Evolutionary conservation across 1,140 invertebrate genomes (phyloP).

Genomic region (Eriosoma lanigerum): DNA sequence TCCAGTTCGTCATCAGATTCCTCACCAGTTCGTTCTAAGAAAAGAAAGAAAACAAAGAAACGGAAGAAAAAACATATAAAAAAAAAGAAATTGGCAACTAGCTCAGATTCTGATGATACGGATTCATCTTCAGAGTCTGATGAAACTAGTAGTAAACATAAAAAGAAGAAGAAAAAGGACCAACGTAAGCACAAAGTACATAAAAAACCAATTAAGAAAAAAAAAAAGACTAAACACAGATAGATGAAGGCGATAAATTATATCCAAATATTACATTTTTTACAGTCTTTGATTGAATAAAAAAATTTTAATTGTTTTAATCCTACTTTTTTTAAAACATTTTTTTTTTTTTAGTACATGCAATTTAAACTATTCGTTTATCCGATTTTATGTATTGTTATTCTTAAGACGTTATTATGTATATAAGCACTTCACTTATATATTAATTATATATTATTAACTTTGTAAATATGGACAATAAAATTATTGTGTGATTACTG

Average conservation of each 20-base stretch:
- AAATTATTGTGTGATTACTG: neutral
- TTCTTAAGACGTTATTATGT: conserved; percentile 35
- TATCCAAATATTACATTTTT: neutral
- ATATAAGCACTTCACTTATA: conserved; percentile 13
- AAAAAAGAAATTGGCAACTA: conserved; percentile 53
- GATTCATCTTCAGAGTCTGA: conserved; percentile 52
- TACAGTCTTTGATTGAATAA: conserved; percentile 3
- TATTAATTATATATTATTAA: conserved; percentile 18
- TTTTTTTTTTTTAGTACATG: conserved; percentile 2
- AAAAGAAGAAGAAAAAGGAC: conserved; percentile 55
- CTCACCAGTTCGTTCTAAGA: conserved; percentile 53
- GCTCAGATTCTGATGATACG: conserved; percentile 54
- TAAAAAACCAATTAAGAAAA: conserved; percentile 55
- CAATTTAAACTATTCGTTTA: conserved; percentile 6
- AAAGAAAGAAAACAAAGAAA: conserved; percentile 53
- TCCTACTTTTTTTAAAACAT: too few species aligned
- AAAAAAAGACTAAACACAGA: conserved; percentile 55
- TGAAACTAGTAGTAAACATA: conserved; percentile 49
- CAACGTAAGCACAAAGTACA: conserved; percentile 54
- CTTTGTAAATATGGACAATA: conserved; percentile 35
- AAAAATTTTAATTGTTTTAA: conserved; percentile 9
- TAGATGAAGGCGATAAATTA: neutral
- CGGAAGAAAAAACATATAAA: conserved; percentile 53
- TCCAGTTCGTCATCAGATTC: conserved; percentile 52
- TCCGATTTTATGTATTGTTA: conserved; percentile 25